Base-by-base conservation (phyloP, 2,888 invertebrate species). In the Cryptocheilus praepositus region DNA sequence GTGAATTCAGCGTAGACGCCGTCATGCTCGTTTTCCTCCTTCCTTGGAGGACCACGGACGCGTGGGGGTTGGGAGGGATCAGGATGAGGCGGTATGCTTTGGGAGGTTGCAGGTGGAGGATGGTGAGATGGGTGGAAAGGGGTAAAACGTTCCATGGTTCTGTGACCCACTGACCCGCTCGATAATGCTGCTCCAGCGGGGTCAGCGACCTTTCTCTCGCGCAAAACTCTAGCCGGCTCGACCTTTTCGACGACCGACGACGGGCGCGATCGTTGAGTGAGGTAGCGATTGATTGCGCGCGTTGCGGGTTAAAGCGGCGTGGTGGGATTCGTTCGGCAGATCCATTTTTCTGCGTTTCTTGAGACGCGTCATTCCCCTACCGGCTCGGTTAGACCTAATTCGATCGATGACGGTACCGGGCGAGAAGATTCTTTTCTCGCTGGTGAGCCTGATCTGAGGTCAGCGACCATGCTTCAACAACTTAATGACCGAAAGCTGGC, bases 91-190 rank as follows among this genome's bases (percentile, higher is more conserved):
- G 89, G 65, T 46, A 11, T 36, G 36, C 36, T 36, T 36, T 36
- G 36, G 36, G 36, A 11, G 86, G 88, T 55, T 60, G 57, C 65
- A 59, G 61, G 44, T 54, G 71, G 44, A 3, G 43, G 43, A 53
- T 46, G 28, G 43, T 22, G 56, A n/a, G 19, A 67, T 59, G 58
- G 65, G 68, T 69, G 28, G 74, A 77, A 74, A 69, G 79, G 77
- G 76, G 79, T 67, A 76, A 90, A 91, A 89, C 90, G 91, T 91
- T 91, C 90, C 77, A 81, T 77, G 81, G 79, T 81, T 82, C 91
- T 91, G 91, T 92, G 92, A 92, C 92, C 92, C 92, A 92, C 91
- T 92, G 92, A 92, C 92, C 92, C 90, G 88, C 87, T 88, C 88
- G 87, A 88, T 88, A 88, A 85, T 86, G 86, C 85, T 84, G 76